A percentile compares a stretch with the other conserved stretches of the same genome.
Evolutionary conservation across 2,797 vertebrate genomes (phyloP).

Genomic region (Takifugu ocellatus): DNA sequence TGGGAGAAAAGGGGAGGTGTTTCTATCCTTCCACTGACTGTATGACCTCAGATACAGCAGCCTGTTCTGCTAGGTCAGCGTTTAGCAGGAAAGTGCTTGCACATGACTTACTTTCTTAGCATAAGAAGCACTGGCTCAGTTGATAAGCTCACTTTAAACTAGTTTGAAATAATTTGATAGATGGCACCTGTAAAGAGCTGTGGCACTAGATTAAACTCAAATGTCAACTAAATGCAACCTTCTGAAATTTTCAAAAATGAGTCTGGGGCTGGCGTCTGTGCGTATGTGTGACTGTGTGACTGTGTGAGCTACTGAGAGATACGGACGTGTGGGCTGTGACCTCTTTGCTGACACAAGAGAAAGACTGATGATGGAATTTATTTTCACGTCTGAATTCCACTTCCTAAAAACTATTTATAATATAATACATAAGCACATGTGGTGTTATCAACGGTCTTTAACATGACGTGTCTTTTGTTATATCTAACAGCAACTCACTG

Average conservation of each 20-base stretch:
- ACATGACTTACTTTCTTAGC: slow-evolving; percentile 52
- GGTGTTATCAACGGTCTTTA: no score
- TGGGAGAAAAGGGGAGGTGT: slow-evolving; percentile 34
- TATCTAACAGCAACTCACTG: slow-evolving; percentile 83
- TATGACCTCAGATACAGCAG: slow-evolving; percentile 57
- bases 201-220: slow-evolving; percentile 48
- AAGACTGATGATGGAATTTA: no score
- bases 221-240: slow-evolving; percentile 52
- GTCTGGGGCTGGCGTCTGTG: slow-evolving; percentile 10
- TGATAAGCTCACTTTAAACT: slow-evolving; percentile 68
- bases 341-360: slow-evolving; percentile 5
- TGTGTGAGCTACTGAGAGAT: slow-evolving; percentile 5
- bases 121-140: slow-evolving; percentile 45
- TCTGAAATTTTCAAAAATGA: slow-evolving; percentile 37
- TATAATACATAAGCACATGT: no score
- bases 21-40: slow-evolving; percentile 46
- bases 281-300: neutral
- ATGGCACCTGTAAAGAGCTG: slow-evolving; percentile 47
- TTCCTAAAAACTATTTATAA: no score
- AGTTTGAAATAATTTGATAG: slow-evolving; percentile 59
- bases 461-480: no score
- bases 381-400: no score
- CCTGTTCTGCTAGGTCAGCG: slow-evolving; percentile 58
- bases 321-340: slow-evolving; percentile 2
- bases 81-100: slow-evolving; percentile 59